Percentiles rank a stretch among this genome's conserved stretches.
Evolutionary conservation across 2,797 vertebrate genomes (phyloP).

Genomic region (Anolis apletophallus): DNA sequence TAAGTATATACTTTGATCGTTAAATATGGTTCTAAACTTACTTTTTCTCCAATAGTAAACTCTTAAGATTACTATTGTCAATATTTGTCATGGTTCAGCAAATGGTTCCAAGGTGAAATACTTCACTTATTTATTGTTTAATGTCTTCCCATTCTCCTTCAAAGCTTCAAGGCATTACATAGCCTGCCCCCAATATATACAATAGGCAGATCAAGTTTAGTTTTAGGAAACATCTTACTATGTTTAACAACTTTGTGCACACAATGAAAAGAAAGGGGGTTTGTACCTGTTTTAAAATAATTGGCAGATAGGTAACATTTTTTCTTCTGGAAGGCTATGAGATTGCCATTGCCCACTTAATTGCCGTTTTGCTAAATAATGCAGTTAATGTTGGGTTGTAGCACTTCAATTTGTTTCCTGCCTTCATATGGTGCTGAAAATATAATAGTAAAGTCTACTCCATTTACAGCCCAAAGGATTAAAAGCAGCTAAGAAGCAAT

Average conservation of each 20-base stretch:
- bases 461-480: not conserved
- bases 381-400: conserved; percentile 47
- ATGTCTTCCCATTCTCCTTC: too few species aligned
- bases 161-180: not conserved
- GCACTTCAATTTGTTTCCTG: not conserved
- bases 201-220: not conserved
- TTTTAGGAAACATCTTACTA: not conserved
- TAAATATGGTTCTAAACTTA: not conserved
- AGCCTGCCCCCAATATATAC: not conserved
- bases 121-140: too few species aligned
- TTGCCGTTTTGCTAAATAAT: conserved; percentile 10
- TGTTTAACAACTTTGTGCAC: not conserved
- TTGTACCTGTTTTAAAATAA: not conserved
- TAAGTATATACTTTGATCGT: not conserved
- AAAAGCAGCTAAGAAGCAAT: conserved; percentile 5
- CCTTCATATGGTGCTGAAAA: conserved; percentile 23
- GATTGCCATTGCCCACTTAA: not conserved
- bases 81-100: not conserved
- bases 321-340: not conserved
- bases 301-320: not conserved
- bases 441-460: conserved; percentile 13
- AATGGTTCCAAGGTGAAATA: not conserved
- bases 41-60: not conserved
- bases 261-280: not conserved
- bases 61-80: not conserved